These are phyloP conservation scores for Hiodon alosoides DNA, from an alignment of 2,113 vertebrate genomes.

Conservation along the genomic window DNA sequence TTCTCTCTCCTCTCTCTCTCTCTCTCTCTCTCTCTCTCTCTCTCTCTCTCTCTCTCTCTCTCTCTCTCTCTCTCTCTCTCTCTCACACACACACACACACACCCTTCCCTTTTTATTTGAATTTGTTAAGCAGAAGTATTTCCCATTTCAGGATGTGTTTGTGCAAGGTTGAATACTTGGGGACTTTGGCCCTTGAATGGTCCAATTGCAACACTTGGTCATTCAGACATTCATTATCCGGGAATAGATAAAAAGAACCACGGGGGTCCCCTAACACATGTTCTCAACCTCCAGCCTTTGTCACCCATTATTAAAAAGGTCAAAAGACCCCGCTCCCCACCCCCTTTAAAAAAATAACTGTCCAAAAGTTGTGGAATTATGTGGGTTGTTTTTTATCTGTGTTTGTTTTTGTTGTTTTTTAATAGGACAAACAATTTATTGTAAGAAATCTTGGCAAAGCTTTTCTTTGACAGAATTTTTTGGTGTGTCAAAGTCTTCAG, in stretches of 20 bases:
- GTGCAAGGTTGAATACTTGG: constrained; percentile 81
- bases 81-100: constrained; percentile 48
- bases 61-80: constrained; percentile 67
- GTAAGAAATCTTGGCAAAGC: constrained; percentile 46
- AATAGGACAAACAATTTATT: constrained; percentile 63
- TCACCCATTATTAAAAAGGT: constrained; percentile 92
- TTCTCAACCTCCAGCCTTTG: constrained; percentile 98
- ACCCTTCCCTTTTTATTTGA: constrained; percentile 62
- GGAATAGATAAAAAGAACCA: constrained; percentile 84
- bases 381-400: constrained; percentile 89
- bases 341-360: constrained; percentile 5
- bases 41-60: constrained; percentile 30
- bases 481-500: background rate
- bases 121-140: constrained; percentile 99
- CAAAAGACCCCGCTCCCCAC: constrained; percentile 71
- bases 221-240: constrained; percentile 95
- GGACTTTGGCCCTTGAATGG: constrained; percentile 88
- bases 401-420: constrained; percentile 93
- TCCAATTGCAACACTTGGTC: constrained; percentile 91
- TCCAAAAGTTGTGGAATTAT: constrained; percentile 83
- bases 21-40: constrained; percentile 56
- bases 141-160: constrained; percentile 91
- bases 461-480: background rate
- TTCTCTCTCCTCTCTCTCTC: constrained; percentile 16
- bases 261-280: constrained; percentile 98